These are phyloP conservation scores for Halcyon chelicuti DNA, from an alignment of 2,797 vertebrate genomes.

Conservation along the genomic window DNA sequence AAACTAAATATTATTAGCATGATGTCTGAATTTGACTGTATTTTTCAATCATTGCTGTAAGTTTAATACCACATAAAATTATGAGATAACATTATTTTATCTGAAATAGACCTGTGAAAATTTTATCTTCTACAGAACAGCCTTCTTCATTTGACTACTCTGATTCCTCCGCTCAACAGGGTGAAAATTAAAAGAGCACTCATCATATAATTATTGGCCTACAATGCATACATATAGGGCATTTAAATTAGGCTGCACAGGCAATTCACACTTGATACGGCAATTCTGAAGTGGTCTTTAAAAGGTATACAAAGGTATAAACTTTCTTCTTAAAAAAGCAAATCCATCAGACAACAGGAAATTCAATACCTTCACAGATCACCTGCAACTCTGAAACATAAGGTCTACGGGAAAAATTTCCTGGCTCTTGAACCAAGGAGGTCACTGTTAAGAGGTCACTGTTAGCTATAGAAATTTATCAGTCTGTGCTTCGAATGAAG, in stretches of 20 bases:
- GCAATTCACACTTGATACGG: background rate
- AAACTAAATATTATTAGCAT: background rate
- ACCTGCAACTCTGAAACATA: background rate
- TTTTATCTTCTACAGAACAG: background rate
- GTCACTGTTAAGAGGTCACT: background rate
- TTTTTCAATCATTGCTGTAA: background rate
- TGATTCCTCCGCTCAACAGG: background rate
- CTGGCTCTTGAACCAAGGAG: background rate
- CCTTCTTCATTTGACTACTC: background rate
- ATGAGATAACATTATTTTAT: background rate
- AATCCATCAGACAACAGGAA: background rate
- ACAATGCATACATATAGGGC: background rate
- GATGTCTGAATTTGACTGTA: background rate
- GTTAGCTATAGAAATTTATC: rapidly evolving
- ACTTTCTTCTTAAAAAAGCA: background rate
- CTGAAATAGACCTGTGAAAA: background rate
- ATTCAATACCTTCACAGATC: background rate
- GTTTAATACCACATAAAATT: background rate
- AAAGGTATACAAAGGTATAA: background rate
- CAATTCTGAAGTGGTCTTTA: background rate
- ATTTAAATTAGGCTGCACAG: background rate
- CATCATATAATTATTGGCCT: background rate
- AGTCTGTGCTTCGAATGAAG: background rate
- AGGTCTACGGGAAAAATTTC: background rate
- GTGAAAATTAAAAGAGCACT: slow-evolving; percentile 16